Conservation (phyloP, 2,888 invertebrate species). For the Melanchra persicariae region DNA sequence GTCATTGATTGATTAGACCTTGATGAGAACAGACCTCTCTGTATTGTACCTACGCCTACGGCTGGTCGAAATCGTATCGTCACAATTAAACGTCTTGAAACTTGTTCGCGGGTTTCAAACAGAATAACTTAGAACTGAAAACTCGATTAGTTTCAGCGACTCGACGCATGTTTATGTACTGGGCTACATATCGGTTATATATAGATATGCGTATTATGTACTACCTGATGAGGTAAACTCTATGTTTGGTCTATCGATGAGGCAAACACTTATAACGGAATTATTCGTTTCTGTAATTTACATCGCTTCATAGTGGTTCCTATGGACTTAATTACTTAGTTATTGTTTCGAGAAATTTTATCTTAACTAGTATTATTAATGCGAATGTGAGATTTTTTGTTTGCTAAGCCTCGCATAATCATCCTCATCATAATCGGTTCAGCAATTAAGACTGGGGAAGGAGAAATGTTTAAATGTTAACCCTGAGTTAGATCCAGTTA, state of each 20-base stretch:
- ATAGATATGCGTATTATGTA: slow-evolving; percentile 19
- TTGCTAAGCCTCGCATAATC: no score
- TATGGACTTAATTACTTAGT: background rate
- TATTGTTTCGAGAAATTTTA: background rate
- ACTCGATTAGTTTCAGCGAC: slow-evolving; percentile 85
- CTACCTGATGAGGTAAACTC: slow-evolving; percentile 25
- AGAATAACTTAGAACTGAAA: slow-evolving; percentile 86
- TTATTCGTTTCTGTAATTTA: background rate
- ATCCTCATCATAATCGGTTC: no score
- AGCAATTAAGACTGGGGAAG: no score
- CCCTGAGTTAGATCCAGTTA: no score
- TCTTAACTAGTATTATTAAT: no score
- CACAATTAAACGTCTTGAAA: slow-evolving; percentile 68
- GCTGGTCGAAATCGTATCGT: slow-evolving; percentile 49
- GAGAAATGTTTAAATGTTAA: no score
- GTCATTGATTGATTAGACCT: no score
- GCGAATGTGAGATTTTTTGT: no score
- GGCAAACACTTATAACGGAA: slow-evolving; percentile 2
- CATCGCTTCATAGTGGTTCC: background rate
- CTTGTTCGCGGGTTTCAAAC: slow-evolving; percentile 78
- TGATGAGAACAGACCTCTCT: background rate
- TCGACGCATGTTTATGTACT: slow-evolving; percentile 67
- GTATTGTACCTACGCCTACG: background rate
- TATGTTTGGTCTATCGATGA: slow-evolving; percentile 36
- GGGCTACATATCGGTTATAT: slow-evolving; percentile 41